Conservation (phyloP, 2,888 invertebrate species). For the Hipparchia semele region DNA sequence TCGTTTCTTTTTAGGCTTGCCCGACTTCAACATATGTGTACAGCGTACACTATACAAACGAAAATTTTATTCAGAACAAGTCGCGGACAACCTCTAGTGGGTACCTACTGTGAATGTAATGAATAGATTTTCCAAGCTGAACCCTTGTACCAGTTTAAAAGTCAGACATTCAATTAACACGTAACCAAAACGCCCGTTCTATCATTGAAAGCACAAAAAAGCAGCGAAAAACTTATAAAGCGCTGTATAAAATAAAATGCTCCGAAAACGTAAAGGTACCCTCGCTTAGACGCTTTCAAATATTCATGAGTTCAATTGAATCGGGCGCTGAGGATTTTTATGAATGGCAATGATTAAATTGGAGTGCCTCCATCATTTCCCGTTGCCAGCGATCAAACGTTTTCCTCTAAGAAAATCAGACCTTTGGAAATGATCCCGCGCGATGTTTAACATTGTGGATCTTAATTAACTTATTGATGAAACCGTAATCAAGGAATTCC, state of each 20-base stretch:
- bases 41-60: too few relatives aligned
- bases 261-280: conserved; percentile 25
- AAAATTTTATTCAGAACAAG: too few relatives aligned
- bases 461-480: conserved; percentile 3
- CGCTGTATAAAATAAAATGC: conserved; percentile 29
- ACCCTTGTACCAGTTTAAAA: neutral
- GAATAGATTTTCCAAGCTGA: neutral
- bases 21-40: too few relatives aligned
- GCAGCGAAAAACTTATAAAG: conserved; percentile 26
- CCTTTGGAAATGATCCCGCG: neutral
- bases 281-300: conserved; percentile 28
- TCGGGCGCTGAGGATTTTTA: conserved; percentile 29
- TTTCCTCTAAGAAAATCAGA: conserved; percentile 19
- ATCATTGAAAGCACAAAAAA: conserved; percentile 3
- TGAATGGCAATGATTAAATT: conserved; percentile 31
- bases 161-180: conserved; percentile 14
- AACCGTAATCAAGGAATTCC: neutral
- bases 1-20: too few relatives aligned
- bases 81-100: too few relatives aligned
- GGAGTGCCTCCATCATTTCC: conserved; percentile 24
- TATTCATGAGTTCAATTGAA: conserved; percentile 33
- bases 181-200: neutral
- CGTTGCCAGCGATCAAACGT: conserved; percentile 18
- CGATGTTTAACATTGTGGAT: neutral
- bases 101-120: too few relatives aligned